Conservation (phyloP, 2,888 invertebrate species). For the Heliconius ethilla region DNA sequence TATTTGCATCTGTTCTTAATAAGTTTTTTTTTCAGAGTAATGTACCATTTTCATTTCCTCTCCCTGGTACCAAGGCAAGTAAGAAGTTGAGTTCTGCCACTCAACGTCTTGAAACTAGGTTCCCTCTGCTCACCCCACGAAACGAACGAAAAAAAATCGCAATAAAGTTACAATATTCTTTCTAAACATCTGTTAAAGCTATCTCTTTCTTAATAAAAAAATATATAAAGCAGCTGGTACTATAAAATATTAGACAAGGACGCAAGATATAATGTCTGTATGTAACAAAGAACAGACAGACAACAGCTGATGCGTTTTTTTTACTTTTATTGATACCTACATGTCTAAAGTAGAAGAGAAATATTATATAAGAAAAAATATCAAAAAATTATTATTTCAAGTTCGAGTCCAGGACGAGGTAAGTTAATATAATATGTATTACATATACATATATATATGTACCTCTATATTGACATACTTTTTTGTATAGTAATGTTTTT, state of each 20-base stretch:
- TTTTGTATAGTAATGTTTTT: too few relatives aligned
- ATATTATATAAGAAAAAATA: neutral
- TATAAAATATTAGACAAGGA: constrained; percentile 33
- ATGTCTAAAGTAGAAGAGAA: neutral
- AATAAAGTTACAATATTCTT: neutral
- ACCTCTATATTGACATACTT: neutral
- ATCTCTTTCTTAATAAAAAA: constrained; percentile 35
- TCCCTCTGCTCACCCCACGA: neutral
- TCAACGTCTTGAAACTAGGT: neutral
- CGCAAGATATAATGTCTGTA: constrained; percentile 27
- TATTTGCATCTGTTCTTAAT: too few relatives aligned
- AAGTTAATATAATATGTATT: neutral
- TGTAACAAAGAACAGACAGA: constrained; percentile 38
- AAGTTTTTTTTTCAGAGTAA: too few relatives aligned
- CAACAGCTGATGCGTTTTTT: constrained; percentile 43
- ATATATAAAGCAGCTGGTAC: constrained; percentile 36
- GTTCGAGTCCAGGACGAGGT: neutral
- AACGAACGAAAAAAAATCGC: too few relatives aligned
- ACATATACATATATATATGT: neutral
- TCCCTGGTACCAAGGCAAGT: neutral
- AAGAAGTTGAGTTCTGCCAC: too few relatives aligned
- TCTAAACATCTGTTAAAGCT: constrained; percentile 34
- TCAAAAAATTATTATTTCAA: neutral
- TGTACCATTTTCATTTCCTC: neutral
- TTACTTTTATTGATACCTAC: constrained; percentile 4